Evolutionary conservation across 2,888 invertebrate genomes (phyloP), one percentile per base, ranked within the genome.

Genomic region (Microplitis manilae): DNA sequence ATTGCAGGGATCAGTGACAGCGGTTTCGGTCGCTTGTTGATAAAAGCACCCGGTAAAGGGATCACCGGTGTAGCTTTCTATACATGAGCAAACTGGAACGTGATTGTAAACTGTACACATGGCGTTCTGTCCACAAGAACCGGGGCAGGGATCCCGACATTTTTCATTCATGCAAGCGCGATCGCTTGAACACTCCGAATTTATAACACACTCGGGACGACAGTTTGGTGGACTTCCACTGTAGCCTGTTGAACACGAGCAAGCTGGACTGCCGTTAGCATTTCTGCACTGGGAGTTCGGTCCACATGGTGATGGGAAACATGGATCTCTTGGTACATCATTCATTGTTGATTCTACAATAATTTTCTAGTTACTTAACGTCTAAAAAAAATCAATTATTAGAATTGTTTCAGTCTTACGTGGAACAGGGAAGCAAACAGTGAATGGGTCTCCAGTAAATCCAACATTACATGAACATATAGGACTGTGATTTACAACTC

Each of bases 231-330:
- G 93, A 81, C 92, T 92, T 72, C 94, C 94, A 69, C 93, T 90
- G 84, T 93, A 94, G 70, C 91, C 91, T 50, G 91, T 87, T 50
- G 92, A 87, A 85, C 94, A 93, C 13, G 93, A 92, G 85, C 94
- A 94, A 15, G 93, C 92, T n/a, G 93, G 91, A 81, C 88, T 89
- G 81, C 94, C 93, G 75, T 94, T 94, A 83, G 95, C 93, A 65
- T 94, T 92, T 79, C 95, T 93, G 87, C 96, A 96, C 88, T 94
- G 93, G 6, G 96, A 95, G 88, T 96, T 94, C 2, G 95, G 95
- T 72, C 96, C 96, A 87, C 96, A 96, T 0, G 96, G 96, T 71
- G 95, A 94, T 61, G 96, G 96, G 68, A 93, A 91, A 88, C 96
- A 96, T 40, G 95, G 95, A 86, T 95, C 93, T 80, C 79, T 77